These are phyloP conservation scores for Ciconia stormi DNA, from an alignment of 2,113 vertebrate species.

Conservation along the genomic window DNA sequence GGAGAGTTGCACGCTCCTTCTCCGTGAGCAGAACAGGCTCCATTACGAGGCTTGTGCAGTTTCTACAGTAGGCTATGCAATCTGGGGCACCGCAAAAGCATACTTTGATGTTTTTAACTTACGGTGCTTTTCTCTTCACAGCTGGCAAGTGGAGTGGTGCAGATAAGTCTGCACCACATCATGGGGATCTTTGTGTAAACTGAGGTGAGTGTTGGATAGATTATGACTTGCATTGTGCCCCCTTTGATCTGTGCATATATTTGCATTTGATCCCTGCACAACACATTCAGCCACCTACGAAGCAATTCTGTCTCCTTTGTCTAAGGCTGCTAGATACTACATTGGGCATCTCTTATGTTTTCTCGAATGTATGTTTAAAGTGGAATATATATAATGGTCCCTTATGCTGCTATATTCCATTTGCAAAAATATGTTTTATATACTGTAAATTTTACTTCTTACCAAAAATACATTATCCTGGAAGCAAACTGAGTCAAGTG, in stretches of 20 bases:
- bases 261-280: constrained; percentile 23
- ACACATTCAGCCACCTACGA: neutral
- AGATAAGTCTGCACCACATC: constrained; percentile 63
- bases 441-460: neutral
- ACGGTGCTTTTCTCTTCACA: constrained; percentile 6
- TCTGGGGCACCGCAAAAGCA: neutral
- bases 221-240: neutral
- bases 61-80: neutral
- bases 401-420: neutral
- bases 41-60: neutral
- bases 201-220: constrained; percentile 44
- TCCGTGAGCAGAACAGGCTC: neutral
- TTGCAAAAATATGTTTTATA: neutral
- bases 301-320: neutral
- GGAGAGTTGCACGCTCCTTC: no score
- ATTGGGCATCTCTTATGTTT: neutral
- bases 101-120: constrained; percentile 21
- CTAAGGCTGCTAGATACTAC: constrained; percentile 33
- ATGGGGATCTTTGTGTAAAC: constrained; percentile 39
- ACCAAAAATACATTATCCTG: constrained; percentile 10
- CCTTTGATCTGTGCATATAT: constrained; percentile 35
- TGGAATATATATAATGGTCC: neutral
- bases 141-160: constrained; percentile 23
- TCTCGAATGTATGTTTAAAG: neutral
- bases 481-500: constrained; percentile 17